phyloP scores from a whole-genome alignment of 2,113 vertebrate species.

The Prolemur simus region DNA sequence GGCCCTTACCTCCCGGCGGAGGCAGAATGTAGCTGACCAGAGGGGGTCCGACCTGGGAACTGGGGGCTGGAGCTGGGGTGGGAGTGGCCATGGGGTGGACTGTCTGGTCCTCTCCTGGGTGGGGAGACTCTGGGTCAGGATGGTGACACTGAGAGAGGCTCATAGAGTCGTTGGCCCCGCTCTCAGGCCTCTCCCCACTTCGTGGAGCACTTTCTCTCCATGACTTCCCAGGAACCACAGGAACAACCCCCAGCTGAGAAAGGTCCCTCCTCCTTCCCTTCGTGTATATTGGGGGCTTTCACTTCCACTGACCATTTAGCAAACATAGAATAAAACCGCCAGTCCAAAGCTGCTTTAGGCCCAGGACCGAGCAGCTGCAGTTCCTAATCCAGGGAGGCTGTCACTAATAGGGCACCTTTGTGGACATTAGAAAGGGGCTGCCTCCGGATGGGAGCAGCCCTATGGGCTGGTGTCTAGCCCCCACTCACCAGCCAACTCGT shows the following conservation, averaged over 20 bases:
- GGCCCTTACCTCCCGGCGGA: conserved; percentile 82
- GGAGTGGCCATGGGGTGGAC: not conserved
- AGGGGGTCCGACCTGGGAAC: not conserved
- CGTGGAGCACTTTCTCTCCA: too few relatives aligned
- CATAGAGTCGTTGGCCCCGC: too few relatives aligned
- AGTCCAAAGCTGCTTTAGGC: not conserved
- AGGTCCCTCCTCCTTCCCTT: not conserved
- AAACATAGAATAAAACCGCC: not conserved
- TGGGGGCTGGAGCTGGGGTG: fast-evolving
- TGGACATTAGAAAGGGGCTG: not conserved
- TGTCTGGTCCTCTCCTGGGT: conserved; percentile 66
- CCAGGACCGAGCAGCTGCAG: not conserved
- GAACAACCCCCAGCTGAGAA: not conserved
- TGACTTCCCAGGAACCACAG: not conserved
- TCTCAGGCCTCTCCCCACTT: not conserved
- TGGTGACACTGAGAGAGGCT: not conserved
- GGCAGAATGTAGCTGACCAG: conserved; percentile 88
- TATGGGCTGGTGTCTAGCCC: too few relatives aligned
- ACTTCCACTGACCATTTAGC: not conserved
- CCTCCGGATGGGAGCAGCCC: not conserved
- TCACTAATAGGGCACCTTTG: not conserved
- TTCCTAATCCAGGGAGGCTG: not conserved
- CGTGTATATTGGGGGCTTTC: not conserved
- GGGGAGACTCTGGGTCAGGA: not conserved
- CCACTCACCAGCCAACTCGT: not conserved